Base-by-base conservation (phyloP, 2,113 vertebrate species). In the Zeus faber region DNA sequence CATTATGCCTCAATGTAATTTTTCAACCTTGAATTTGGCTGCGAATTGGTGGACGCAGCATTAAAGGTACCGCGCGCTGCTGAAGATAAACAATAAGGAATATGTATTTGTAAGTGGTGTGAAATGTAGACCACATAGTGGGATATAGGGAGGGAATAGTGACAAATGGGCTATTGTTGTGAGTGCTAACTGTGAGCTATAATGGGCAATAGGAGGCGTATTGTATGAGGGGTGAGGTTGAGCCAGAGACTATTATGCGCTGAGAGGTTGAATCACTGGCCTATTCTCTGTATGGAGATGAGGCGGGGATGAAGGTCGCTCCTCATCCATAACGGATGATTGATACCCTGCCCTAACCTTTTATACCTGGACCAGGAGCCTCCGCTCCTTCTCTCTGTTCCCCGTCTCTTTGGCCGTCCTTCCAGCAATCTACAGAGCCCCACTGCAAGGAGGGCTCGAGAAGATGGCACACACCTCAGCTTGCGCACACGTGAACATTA, bases 291-390 rank as follows among this genome's bases (percentile, higher is more conserved):
- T 68, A 85, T 79, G 77, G 80, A 84, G 79, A 87, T 85, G 68
- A 85, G 79, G 21, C 6, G 3, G 26, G 21, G 69, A 76, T 58
- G 81, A 74, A 85, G 83, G 85, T 82, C 73, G 58, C 49, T 43
- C 45, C 70, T 80, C 68, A 75, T 85, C 77, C 74, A 80, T 84
- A 74, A 80, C 74, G 60, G 73, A 80, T 85, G 72, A 83, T 81
- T 85, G 80, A 80, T 72, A 54, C 74, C 58, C 66, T 51, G 74
- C 70, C 66, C 58, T 74, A 81, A 87, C 80, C 83, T 87, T 85
- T 85, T 68, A 61, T 72, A 72, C 76, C 74, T 67, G 33, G 74
- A 58, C 53, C 21, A 7, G 18, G 18, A 8, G 16, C n/a, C 39
- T 14, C 76, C 48, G 53, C 70, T 65, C 46, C 67, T 53, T 37